These are phyloP conservation scores for Corynorhinus townsendii DNA, from an alignment of 2,113 vertebrate species.

Conservation along the genomic window DNA sequence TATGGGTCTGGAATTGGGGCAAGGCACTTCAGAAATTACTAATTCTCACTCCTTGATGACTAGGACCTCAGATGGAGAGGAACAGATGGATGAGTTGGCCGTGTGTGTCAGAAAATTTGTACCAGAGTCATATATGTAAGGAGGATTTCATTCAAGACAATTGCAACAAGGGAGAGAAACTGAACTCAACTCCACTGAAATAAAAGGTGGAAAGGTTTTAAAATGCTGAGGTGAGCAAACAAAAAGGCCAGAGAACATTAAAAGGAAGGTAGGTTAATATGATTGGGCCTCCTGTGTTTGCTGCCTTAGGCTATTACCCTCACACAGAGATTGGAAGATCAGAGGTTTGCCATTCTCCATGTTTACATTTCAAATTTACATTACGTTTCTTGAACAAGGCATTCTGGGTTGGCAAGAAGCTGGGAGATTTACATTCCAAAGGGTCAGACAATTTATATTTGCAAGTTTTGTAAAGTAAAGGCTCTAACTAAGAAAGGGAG, in stretches of 20 bases:
- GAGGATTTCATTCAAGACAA: not conserved
- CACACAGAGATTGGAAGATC: not conserved
- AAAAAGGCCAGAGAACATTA: not conserved
- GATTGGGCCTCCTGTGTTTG: not conserved
- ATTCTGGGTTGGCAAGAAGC: not conserved
- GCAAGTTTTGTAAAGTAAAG: not conserved
- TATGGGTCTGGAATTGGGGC: not conserved
- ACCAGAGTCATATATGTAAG: not conserved
- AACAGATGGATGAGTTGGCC: not conserved
- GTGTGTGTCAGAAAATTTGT: not conserved
- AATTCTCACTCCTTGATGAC: not conserved
- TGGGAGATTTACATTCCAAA: not conserved
- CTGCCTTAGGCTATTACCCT: not conserved
- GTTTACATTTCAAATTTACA: not conserved
- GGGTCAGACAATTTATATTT: not conserved
- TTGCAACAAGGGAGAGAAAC: not conserved
- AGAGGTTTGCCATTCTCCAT: not conserved
- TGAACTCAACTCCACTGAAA: not conserved
- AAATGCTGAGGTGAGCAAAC: not conserved
- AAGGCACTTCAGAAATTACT: not conserved
- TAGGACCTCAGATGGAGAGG: not conserved
- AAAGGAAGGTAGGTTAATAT: not conserved
- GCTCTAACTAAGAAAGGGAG: not conserved
- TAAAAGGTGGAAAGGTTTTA: not conserved
- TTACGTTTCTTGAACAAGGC: not conserved